Percentiles rank a stretch among this genome's conserved stretches.
phyloP scores from a whole-genome alignment of 2,797 vertebrate genomes.

The Onychomys torridus region DNA sequence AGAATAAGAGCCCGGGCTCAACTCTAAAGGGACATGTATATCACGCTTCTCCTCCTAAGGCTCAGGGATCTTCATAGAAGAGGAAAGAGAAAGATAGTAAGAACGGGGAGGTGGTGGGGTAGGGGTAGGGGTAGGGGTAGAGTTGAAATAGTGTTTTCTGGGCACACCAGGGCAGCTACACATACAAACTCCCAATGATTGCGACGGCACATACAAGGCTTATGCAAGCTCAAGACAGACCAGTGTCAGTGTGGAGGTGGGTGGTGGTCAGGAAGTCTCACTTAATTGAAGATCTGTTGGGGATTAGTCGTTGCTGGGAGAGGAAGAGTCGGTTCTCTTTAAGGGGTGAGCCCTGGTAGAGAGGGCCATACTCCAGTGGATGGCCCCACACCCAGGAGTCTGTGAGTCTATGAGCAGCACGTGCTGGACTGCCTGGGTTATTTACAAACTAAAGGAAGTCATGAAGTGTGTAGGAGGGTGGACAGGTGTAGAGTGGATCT shows the following conservation, averaged over 20 bases:
- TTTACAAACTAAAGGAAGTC: neutral
- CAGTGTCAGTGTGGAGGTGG: neutral
- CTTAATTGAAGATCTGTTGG: neutral
- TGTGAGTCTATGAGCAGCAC: neutral
- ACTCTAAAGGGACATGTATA: neutral
- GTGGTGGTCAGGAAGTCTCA: neutral
- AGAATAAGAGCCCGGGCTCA: neutral
- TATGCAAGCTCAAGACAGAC: neutral
- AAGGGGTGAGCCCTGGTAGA: neutral
- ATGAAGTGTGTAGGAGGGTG: too few species aligned
- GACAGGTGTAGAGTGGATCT: neutral
- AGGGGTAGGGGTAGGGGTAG: neutral
- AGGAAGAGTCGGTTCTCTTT: neutral
- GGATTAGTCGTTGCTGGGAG: neutral
- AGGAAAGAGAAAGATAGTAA: neutral
- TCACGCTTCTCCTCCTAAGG: neutral
- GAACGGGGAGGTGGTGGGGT: neutral
- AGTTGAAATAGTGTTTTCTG: neutral
- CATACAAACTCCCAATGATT: too few species aligned
- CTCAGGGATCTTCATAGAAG: too few species aligned
- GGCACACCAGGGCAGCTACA: neutral
- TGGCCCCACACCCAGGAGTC: neutral
- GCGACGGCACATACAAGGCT: neutral
- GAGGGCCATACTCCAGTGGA: too few species aligned
- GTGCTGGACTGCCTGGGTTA: neutral